phyloP scores from a whole-genome alignment of 2,113 vertebrate genomes.

The Cariama cristata region DNA sequence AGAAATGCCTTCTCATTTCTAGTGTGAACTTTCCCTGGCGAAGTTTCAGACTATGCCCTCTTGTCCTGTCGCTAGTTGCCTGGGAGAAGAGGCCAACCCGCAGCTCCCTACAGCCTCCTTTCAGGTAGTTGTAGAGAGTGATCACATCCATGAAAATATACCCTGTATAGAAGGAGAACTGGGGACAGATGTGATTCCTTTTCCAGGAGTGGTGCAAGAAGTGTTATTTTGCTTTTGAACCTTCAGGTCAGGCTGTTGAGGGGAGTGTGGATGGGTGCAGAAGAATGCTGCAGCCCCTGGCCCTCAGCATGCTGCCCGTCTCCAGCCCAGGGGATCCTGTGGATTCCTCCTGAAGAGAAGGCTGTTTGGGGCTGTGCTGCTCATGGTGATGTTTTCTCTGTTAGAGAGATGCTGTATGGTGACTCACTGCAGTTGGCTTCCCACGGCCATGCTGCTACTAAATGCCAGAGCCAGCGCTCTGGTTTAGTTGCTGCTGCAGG shows the following conservation, averaged over 20 bases:
- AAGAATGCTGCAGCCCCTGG: background rate
- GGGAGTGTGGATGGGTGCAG: background rate
- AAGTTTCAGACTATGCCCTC: too few relatives aligned
- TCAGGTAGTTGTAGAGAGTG: too few relatives aligned
- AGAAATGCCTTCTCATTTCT: too few relatives aligned
- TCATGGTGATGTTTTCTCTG: background rate
- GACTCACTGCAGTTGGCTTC: background rate
- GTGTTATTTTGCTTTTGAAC: background rate
- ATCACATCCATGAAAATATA: background rate
- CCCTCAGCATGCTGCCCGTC: background rate
- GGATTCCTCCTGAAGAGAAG: background rate
- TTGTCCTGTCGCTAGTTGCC: too few relatives aligned
- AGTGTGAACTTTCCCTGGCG: too few relatives aligned
- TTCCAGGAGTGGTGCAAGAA: background rate
- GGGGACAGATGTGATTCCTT: background rate
- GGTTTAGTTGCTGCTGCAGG: background rate
- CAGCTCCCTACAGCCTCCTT: too few relatives aligned
- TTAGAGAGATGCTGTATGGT: background rate
- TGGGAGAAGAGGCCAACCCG: too few relatives aligned
- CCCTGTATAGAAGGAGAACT: background rate
- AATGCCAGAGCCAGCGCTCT: fast-evolving
- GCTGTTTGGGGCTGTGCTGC: background rate
- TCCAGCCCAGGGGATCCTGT: background rate
- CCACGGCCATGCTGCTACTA: background rate
- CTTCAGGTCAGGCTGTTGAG: background rate